Conservation (phyloP, 1,140 invertebrate species). For the Papilio xuthus region DNA sequence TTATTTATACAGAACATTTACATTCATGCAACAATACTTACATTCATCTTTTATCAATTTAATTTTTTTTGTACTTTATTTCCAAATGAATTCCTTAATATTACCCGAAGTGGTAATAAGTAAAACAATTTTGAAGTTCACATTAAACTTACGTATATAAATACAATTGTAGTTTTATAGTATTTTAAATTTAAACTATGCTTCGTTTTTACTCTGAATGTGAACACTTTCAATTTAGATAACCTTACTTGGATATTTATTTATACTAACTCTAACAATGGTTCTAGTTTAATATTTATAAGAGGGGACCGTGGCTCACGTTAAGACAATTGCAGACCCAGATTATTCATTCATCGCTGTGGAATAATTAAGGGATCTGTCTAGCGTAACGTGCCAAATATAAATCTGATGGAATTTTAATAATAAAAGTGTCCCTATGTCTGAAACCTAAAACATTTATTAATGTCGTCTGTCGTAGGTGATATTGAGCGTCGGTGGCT, state of each 20-base stretch:
- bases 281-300: constrained; percentile 14
- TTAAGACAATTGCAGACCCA: constrained; percentile 2
- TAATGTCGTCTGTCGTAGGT: too few species aligned
- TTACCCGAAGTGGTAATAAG: neutral
- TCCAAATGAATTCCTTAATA: neutral
- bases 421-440: neutral
- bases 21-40: constrained; percentile 12
- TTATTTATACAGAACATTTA: constrained; percentile 34
- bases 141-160: neutral
- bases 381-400: neutral
- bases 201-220: neutral
- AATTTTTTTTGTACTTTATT: neutral
- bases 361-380: neutral
- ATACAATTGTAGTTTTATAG: neutral
- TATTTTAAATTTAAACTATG: too few species aligned
- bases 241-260: neutral
- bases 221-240: neutral
- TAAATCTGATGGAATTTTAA: neutral
- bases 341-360: constrained; percentile 4
- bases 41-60: constrained; percentile 23
- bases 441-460: neutral
- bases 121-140: neutral
- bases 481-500: too few species aligned
- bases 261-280: neutral
- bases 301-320: neutral